Base-by-base conservation (phyloP, 1,140 invertebrate species). In the Leptonema lineaticorne region DNA sequence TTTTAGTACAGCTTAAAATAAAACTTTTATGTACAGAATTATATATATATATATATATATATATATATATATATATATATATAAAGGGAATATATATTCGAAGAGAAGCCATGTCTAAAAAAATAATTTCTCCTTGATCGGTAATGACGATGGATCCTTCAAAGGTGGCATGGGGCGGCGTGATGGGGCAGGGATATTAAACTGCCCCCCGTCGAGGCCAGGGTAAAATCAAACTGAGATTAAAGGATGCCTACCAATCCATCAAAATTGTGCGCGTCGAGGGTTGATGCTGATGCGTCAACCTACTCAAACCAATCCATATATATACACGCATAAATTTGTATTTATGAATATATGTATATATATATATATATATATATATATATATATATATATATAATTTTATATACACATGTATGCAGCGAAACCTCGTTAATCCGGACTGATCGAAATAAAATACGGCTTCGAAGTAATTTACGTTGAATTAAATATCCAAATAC, bases 191-290 rank as follows among this genome's bases (percentile, higher is more conserved):
- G 53, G 67, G 46, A 71, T 71, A 71, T 71, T 71, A 71, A 71
- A 69, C 66, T 64, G 57, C 70, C 70, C 62, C 70, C 70, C 63
- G 67, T 57, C 41, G 70, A 26, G 70, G 67, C 56, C 67, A 65
- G 70, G 70, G 70, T 71, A 71, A n/a, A n/a, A 71, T 71, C 70
- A 71, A 71, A 71, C 67, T 71, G 70, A 71, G 70, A 71, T 71
- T 71, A 71, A 71, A 71, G 70, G 70, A 71, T 71, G 70, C 67
- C 70, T 68, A 71, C 70, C 70, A 71, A 71, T 71, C 70, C 70
- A 71, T 71, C 70, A 71, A 71, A 69, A 69, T 69, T 69, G 57
- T 66, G 56, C 28, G 18, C 56, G 30, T 37, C 62, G 62, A 64
- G 62, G 62, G 62, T 64, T 50, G 62, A 64, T 64, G 62, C 41